Evolutionary conservation across 2,113 vertebrate genomes (phyloP).

Genomic region (Boulengeromyrus knoepffleri): DNA sequence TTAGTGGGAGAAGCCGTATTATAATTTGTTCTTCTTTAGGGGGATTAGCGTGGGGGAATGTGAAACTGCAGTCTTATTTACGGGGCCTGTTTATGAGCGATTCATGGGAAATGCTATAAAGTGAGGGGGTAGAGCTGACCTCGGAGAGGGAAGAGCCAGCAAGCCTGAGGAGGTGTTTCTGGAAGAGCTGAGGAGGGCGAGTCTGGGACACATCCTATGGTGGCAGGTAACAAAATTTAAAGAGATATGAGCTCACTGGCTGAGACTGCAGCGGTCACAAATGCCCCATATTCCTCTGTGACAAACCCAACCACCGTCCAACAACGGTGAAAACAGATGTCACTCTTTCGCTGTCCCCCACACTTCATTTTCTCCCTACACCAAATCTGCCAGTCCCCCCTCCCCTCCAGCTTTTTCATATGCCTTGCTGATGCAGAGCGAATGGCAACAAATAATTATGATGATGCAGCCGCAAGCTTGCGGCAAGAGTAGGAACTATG

Average conservation of each 20-base stretch:
- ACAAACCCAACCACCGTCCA: not conserved
- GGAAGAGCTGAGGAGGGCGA: not conserved
- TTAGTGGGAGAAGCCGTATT: not conserved
- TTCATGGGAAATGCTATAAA: not conserved
- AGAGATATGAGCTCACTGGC: slow-evolving; percentile 53
- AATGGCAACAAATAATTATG: slow-evolving; percentile 8
- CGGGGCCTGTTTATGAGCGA: not conserved
- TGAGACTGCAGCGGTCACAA: slow-evolving; percentile 39
- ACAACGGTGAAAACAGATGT: not conserved
- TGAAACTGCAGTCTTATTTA: not conserved
- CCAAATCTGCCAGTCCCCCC: not conserved
- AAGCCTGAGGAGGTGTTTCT: not conserved
- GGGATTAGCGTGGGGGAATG: not conserved
- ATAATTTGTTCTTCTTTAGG: not conserved
- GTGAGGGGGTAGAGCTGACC: not conserved
- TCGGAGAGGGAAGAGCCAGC: not conserved
- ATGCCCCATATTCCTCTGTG: not conserved
- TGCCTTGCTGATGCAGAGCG: not conserved
- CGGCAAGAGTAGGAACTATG: not conserved
- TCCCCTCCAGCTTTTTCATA: not conserved
- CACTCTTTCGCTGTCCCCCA: not conserved
- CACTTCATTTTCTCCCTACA: not conserved
- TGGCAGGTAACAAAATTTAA: slow-evolving; percentile 45
- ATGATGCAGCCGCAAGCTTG: not conserved
- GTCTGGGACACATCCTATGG: slow-evolving; percentile 33